These are phyloP conservation scores for Platalea minor DNA, from an alignment of 2,797 vertebrate species.

Conservation along the genomic window DNA sequence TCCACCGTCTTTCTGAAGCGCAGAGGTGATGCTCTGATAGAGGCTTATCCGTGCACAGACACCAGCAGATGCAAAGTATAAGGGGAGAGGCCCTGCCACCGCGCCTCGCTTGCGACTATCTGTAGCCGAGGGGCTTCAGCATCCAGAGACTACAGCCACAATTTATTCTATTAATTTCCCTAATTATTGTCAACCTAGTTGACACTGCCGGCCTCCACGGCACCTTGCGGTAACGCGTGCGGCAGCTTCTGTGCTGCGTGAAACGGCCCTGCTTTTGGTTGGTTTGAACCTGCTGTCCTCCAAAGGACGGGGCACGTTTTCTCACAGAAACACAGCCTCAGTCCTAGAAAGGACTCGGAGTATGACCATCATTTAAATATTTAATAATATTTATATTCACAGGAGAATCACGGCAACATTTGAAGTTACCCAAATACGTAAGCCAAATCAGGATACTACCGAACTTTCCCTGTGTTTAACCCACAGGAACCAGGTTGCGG, in stretches of 20 bases:
- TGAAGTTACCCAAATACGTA: background rate
- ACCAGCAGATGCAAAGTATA: background rate
- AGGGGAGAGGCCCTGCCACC: background rate
- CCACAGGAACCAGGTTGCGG: background rate
- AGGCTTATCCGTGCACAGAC: background rate
- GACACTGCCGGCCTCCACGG: background rate
- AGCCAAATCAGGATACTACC: background rate
- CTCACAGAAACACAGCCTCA: background rate
- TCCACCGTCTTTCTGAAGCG: background rate
- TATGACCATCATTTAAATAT: background rate
- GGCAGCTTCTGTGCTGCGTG: background rate
- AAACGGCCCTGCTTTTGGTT: background rate
- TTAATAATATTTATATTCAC: background rate
- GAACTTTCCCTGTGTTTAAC: background rate
- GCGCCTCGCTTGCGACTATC: rapidly evolving
- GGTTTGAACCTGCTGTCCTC: background rate
- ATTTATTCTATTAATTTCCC: background rate
- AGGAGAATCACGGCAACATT: background rate
- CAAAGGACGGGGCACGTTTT: background rate
- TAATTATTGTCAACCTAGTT: background rate
- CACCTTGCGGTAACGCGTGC: rapidly evolving
- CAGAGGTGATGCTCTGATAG: background rate
- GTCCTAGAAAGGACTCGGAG: background rate
- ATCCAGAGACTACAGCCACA: background rate
- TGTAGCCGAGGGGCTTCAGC: background rate